phyloP scores from a whole-genome alignment of 2,113 vertebrate genomes.

The Toxostoma redivivum region DNA sequence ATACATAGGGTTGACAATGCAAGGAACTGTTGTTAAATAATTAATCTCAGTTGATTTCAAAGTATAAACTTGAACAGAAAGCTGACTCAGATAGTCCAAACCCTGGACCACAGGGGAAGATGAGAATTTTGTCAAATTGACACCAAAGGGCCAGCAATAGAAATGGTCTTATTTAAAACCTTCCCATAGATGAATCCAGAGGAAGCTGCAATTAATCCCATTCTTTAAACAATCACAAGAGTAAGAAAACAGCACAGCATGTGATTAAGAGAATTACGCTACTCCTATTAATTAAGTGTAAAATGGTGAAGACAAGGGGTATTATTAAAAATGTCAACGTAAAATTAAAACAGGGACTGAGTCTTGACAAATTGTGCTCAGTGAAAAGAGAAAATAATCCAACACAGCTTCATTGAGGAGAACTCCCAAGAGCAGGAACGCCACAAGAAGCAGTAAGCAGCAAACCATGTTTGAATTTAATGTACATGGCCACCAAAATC shows the following conservation, averaged over 20 bases:
- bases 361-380: neutral
- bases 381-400: neutral
- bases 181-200: neutral
- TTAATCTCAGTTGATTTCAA: neutral
- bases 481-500: neutral
- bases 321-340: neutral
- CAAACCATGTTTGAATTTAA: neutral
- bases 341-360: neutral
- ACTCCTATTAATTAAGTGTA: neutral
- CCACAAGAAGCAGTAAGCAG: neutral
- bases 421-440: neutral
- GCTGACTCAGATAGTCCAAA: neutral
- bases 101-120: neutral
- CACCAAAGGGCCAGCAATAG: neutral
- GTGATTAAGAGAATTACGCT: neutral
- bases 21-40: neutral
- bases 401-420: neutral
- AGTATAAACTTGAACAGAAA: neutral
- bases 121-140: neutral
- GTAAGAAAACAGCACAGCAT: neutral
- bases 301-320: neutral
- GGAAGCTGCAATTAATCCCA: neutral
- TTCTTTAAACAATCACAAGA: neutral
- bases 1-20: neutral
- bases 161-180: neutral